Evolutionary conservation across 2,888 invertebrate genomes (phyloP).

Genomic region (Papilio gigon): DNA sequence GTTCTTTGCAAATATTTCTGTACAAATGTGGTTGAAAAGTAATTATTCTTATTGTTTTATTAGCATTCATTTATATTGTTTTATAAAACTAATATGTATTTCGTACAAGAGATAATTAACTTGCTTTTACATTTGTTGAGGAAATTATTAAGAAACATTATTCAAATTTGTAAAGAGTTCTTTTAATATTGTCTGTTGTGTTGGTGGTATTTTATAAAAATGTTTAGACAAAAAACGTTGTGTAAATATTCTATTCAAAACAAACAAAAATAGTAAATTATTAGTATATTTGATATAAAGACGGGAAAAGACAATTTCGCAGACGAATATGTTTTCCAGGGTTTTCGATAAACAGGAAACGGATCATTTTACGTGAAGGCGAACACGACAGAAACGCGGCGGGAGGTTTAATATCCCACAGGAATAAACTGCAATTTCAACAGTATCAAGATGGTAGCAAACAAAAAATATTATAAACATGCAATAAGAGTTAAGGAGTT

Average conservation of each 20-base stretch:
- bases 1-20: constrained; percentile 63
- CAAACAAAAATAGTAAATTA: constrained; percentile 8
- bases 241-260: background rate
- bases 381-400: constrained; percentile 59
- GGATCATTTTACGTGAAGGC: constrained; percentile 60
- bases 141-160: no score
- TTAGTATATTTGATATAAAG: constrained; percentile 13
- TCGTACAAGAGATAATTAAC: no score
- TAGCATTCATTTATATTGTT: background rate
- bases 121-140: no score
- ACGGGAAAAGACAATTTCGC: constrained; percentile 26
- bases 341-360: constrained; percentile 70
- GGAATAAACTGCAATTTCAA: constrained; percentile 76
- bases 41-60: constrained; percentile 56
- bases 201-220: background rate
- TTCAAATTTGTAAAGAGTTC: no score
- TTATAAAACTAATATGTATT: background rate
- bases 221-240: background rate
- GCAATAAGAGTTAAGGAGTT: constrained; percentile 62
- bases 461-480: constrained; percentile 72
- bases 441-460: constrained; percentile 62
- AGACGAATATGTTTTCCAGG: constrained; percentile 26
- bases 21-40: constrained; percentile 58
- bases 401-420: constrained; percentile 74
- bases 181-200: background rate